Evolutionary conservation across 2,113 vertebrate species (phyloP), one percentile per base, ranked within the genome.

Genomic region (Panurus biarmicus): DNA sequence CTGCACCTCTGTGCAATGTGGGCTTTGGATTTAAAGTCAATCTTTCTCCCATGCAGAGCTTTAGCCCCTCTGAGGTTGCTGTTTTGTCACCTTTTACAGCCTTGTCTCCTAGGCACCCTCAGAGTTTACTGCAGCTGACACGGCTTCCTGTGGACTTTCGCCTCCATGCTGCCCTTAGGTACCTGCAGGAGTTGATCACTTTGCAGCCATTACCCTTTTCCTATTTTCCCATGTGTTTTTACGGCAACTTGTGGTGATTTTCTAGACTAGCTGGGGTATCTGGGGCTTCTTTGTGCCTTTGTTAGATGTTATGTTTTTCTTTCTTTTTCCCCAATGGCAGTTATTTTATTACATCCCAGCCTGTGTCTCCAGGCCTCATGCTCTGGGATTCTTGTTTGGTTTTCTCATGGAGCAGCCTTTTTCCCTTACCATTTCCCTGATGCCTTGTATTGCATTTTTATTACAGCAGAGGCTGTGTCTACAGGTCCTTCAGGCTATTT

Each of bases 391-490:
- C 89, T 48, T 97, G 96, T 97, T 97, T 97, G 91, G 91, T 96
- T 97, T 97, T 97, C 96, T 96, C 94, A 84, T 94, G 96, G 92
- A 96, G 81, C 94, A 96, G 92, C 85, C 93, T 80, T 94, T 94
- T 95, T 93, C 83, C 95, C 94, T 93, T 87, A 62, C 90, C n/a
- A 72, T 96, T 96, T 98, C 98, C 97, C 97, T 80, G 89, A 96
- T 89, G 93, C 94, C 97, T 97, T 97, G 73, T 96, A 97, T 97
- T 96, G 93, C 18, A n/a, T 83, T 98, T 97, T 98, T 97, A 98
- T 78, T 86, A 94, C 97, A 95, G 85, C 67, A 93, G 40, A 87
- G 96, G 74, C 96, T 91, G 87, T 62, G 87, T 96, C 96, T 93
- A 86, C 87, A 78, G 93, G 94, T 92, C 95, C 97, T 97, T 97